Conservation (phyloP, 2,888 invertebrate genomes). For the Amphipoea lucens region DNA sequence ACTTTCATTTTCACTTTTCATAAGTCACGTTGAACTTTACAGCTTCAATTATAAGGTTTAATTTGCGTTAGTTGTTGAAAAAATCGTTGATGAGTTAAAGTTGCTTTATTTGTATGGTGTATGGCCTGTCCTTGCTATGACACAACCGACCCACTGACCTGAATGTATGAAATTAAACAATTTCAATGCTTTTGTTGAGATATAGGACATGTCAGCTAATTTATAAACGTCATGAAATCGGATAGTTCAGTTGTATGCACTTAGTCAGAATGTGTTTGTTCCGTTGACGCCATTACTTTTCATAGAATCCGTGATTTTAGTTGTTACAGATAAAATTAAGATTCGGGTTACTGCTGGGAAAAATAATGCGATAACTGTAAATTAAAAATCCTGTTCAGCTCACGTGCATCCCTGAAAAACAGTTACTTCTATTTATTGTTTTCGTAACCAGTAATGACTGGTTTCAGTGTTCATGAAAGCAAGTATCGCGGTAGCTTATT, state of each 20-base stretch:
- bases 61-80: conserved; percentile 22
- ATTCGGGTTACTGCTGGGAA: conserved; percentile 18
- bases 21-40: conserved; percentile 25
- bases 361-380: conserved; percentile 29
- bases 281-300: conserved; percentile 29
- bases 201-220: conserved; percentile 56
- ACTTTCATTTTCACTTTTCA: conserved; percentile 14
- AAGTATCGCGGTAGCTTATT: not conserved
- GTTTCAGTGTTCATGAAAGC: conserved; percentile 14
- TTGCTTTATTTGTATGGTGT: conserved; percentile 61
- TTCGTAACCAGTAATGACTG: not conserved
- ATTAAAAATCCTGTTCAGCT: conserved; percentile 22
- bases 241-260: conserved; percentile 15
- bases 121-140: conserved; percentile 64
- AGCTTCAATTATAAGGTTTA: conserved; percentile 22
- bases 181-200: conserved; percentile 60
- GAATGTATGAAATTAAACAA: conserved; percentile 58
- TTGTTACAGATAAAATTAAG: conserved; percentile 31
- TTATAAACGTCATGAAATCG: conserved; percentile 52
- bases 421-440: conserved; percentile 8
- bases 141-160: conserved; percentile 67
- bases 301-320: conserved; percentile 33
- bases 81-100: conserved; percentile 30
- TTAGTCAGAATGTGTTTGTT: conserved; percentile 10
- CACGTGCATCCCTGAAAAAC: conserved; percentile 15